These are phyloP conservation scores for Mythimna impura DNA, from an alignment of 2,888 invertebrate species.

Conservation along the genomic window DNA sequence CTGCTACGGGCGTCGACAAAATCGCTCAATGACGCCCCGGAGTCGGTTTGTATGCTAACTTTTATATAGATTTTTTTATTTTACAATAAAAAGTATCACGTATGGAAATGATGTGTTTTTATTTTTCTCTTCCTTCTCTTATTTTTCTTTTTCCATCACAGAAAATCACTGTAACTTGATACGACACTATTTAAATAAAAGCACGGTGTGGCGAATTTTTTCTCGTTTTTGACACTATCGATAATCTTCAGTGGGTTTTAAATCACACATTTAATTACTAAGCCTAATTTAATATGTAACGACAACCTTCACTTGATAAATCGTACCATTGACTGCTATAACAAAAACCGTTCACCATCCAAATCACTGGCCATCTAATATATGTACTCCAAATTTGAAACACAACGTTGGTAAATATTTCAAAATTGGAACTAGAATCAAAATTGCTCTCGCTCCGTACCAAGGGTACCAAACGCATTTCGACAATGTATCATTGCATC, in stretches of 20 bases:
- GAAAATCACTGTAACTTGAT: too few species aligned
- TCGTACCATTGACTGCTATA: not conserved
- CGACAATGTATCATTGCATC: not conserved
- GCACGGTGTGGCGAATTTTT: too few species aligned
- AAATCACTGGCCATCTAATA: not conserved
- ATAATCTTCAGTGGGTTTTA: not conserved
- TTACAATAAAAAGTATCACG: slow-evolving; percentile 15
- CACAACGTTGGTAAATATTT: not conserved
- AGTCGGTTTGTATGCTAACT: slow-evolving; percentile 40
- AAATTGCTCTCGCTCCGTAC: not conserved
- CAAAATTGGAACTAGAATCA: not conserved
- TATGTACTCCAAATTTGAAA: too few species aligned
- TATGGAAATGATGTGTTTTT: not conserved
- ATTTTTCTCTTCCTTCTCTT: not conserved
- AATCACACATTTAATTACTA: not conserved
- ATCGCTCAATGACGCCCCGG: slow-evolving; percentile 38
- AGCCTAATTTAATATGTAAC: too few species aligned
- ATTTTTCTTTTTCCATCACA: too few species aligned
- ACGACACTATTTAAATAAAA: too few species aligned
- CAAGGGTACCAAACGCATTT: not conserved
- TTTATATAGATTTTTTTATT: slow-evolving; percentile 26
- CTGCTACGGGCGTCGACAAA: slow-evolving; percentile 63
- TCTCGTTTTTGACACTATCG: not conserved
- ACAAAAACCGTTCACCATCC: not conserved
- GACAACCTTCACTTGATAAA: too few species aligned